These are phyloP conservation scores for Athrips mouffetella DNA, from an alignment of 2,888 invertebrate genomes.

Conservation along the genomic window DNA sequence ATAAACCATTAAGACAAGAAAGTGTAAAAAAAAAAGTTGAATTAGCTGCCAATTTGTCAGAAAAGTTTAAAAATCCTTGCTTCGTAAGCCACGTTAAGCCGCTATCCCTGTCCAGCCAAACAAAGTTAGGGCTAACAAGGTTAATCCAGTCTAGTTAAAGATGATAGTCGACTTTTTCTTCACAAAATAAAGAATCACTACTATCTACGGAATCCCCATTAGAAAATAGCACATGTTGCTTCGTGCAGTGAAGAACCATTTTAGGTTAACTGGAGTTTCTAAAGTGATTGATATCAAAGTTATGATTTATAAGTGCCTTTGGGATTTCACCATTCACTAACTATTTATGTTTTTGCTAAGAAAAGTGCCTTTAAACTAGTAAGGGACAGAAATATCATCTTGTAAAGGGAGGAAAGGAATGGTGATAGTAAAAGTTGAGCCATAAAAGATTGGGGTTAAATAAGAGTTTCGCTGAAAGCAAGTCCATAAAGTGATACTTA, in stretches of 20 bases:
- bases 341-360: conserved; percentile 4
- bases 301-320: conserved; percentile 13
- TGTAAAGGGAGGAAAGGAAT: neutral
- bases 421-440: neutral
- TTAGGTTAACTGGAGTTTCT: conserved; percentile 10
- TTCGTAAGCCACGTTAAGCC: too few species aligned
- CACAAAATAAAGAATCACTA: too few species aligned
- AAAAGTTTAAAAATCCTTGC: too few species aligned
- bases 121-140: too few species aligned
- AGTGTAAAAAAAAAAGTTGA: too few species aligned
- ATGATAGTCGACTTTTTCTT: too few species aligned
- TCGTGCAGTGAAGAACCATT: conserved; percentile 1
- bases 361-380: neutral
- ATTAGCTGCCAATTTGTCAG: too few species aligned
- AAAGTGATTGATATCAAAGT: conserved; percentile 10
- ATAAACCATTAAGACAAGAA: too few species aligned
- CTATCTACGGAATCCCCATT: neutral
- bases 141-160: too few species aligned
- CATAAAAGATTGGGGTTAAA: neutral
- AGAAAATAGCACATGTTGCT: neutral
- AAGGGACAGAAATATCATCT: neutral
- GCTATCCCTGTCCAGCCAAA: too few species aligned
- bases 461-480: neutral
- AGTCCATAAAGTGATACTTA: neutral
- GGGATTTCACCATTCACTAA: conserved; percentile 9